Percentiles rank a stretch among this genome's conserved stretches.
These are phyloP conservation scores for Thermophis baileyi DNA, from an alignment of 2,113 vertebrate genomes.

Conservation along the genomic window DNA sequence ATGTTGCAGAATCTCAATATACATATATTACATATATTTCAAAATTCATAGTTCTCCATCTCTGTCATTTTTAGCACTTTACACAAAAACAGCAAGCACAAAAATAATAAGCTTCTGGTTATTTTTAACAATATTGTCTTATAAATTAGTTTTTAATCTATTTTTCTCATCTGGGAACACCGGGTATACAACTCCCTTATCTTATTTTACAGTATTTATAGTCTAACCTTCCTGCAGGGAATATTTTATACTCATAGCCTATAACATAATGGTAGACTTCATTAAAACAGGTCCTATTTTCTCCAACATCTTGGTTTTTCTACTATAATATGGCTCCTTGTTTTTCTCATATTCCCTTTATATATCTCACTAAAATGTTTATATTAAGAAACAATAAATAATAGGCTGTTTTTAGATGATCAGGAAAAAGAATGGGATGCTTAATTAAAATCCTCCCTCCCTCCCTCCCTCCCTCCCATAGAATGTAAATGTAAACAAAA, in stretches of 20 bases:
- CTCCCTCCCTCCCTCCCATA: background rate
- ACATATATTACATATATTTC: background rate
- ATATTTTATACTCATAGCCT: background rate
- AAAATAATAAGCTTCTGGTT: background rate
- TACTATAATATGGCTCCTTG: background rate
- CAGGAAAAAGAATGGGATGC: background rate
- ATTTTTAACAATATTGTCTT: background rate
- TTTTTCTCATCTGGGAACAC: background rate
- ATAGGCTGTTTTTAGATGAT: background rate
- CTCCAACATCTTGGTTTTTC: background rate
- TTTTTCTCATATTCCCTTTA: background rate
- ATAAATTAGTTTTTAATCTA: background rate
- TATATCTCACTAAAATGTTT: background rate
- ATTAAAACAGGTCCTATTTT: background rate
- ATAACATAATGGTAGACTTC: background rate
- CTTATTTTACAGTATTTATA: background rate
- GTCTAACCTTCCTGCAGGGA: background rate
- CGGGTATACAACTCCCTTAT: background rate
- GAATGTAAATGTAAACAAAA: background rate
- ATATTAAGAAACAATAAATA: background rate
- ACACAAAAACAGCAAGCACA: background rate
- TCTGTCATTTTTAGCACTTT: background rate
- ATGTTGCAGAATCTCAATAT: background rate
- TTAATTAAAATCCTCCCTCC: accelerated
- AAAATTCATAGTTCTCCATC: background rate